Base-by-base conservation (phyloP, 2,888 invertebrate genomes). In the Drosophila recens region DNA sequence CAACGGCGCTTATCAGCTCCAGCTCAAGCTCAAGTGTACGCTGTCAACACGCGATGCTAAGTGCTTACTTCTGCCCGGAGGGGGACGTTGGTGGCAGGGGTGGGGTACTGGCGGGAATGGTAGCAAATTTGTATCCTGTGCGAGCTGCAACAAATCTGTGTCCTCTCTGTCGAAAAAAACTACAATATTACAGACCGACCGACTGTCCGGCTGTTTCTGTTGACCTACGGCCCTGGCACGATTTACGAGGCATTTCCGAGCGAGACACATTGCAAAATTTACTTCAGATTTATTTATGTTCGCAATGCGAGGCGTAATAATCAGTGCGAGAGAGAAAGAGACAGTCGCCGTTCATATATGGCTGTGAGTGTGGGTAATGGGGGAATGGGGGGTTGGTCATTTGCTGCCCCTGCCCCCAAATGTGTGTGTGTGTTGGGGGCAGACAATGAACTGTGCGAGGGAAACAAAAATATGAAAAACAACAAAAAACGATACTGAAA, bases 161-260 rank as follows among this genome's bases (percentile, higher is more conserved):
- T 80, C 53, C 68, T 67, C 77, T 62, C 59, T 66, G 62, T 58
- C 52, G 27, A 73, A 83, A 75, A 80, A 75, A 80, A 72, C 58
- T 73, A 86, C 70, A 71, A 75, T 80, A 82, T 85, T 75, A 85
- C 88, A 5, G n/a, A 15, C 40, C 42, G 27, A 27, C 27, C 27
- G 27, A 27, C 64, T 20, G 30, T 58, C 67, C 62, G 49, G 52
- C 69, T 74, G 73, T 74, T 79, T 67, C 69, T 71, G 76, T 79
- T 88, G 90, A 88, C 89, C 89, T 81, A 82, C 81, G 89, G 79
- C 79, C 87, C 79, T 76, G 79, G 73, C 78, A 87, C 82, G 89
- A 90, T 90, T 91, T 90, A 90, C 90, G 91, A 91, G 84, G 81
- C 90, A 84, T 90, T 87, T 90, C 90, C 89, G 77, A 80, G 90